These are phyloP conservation scores for Tetragonula carbonaria DNA, from an alignment of 2,888 invertebrate species.

Conservation along the genomic window DNA sequence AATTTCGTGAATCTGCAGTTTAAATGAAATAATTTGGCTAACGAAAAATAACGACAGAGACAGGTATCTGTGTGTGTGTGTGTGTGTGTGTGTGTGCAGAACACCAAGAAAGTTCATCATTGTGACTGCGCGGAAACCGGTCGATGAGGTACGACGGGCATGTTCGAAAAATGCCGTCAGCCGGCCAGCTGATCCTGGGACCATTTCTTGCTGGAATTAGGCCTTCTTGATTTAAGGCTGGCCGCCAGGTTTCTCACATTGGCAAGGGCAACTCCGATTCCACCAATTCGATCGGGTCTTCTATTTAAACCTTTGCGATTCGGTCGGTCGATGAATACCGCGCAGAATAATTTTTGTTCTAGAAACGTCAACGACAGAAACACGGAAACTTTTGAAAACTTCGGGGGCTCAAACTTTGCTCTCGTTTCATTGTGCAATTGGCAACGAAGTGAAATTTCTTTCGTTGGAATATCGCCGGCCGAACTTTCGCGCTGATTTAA, in stretches of 20 bases:
- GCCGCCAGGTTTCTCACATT: constrained; percentile 80
- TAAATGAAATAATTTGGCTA: neutral
- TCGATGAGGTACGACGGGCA: constrained; percentile 81
- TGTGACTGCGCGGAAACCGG: constrained; percentile 74
- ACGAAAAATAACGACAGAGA: neutral
- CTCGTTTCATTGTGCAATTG: neutral
- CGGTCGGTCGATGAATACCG: constrained; percentile 7
- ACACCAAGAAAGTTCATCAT: constrained; percentile 63
- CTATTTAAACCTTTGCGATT: constrained; percentile 65
- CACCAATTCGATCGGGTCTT: constrained; percentile 66
- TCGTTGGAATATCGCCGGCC: neutral
- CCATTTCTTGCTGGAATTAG: constrained; percentile 82
- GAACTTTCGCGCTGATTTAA: neutral
- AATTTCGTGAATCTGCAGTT: neutral
- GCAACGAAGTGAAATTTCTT: constrained; percentile 9
- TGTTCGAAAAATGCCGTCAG: constrained; percentile 81
- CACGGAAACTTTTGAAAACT: constrained; percentile 1
- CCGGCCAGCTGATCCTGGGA: constrained; percentile 83
- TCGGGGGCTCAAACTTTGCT: neutral
- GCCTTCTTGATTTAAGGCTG: constrained; percentile 82
- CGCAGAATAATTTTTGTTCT: constrained; percentile 1
- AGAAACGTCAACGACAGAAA: constrained; percentile 2
- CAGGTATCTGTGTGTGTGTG: constrained; percentile 11
- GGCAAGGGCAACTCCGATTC: constrained; percentile 63
- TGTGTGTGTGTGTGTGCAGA: constrained; percentile 30